Conservation (phyloP, 2,888 invertebrate species). For the Drosophila barbarae region DNA sequence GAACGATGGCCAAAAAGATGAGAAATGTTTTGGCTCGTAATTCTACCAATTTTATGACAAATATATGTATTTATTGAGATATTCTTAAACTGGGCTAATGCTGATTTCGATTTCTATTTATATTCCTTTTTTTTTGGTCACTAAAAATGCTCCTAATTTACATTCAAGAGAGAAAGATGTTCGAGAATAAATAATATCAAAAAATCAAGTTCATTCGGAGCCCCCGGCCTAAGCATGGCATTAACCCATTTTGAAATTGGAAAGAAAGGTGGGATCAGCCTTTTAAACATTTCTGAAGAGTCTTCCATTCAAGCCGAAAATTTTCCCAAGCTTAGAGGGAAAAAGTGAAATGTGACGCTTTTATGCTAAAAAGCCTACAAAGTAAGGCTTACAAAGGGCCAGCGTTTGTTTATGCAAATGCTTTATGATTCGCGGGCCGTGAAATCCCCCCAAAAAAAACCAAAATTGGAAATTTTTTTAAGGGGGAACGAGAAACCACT, state of each 20-base stretch:
- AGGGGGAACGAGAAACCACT: constrained; percentile 1
- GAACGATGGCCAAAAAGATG: constrained; percentile 45
- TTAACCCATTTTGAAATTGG: constrained; percentile 30
- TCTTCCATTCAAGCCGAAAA: constrained; percentile 28
- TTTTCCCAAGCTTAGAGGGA: constrained; percentile 41
- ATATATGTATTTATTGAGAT: constrained; percentile 35
- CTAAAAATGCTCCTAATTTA: constrained; percentile 19
- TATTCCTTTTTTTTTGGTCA: constrained; percentile 8
- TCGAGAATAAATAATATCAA: constrained; percentile 49
- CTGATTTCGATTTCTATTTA: constrained; percentile 43
- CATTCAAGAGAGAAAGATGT: constrained; percentile 29
- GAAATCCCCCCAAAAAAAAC: constrained; percentile 22
- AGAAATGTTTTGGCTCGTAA: constrained; percentile 32
- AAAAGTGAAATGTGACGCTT: constrained; percentile 70
- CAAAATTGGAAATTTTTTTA: constrained; percentile 19
- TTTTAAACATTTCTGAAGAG: constrained; percentile 16
- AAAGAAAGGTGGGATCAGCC: constrained; percentile 14
- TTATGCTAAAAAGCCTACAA: constrained; percentile 58
- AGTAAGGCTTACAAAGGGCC: constrained; percentile 44
- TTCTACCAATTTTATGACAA: constrained; percentile 44
- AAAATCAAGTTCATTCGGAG: constrained; percentile 54
- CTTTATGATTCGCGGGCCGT: constrained; percentile 51
- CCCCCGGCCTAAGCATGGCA: constrained; percentile 51
- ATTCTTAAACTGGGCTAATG: constrained; percentile 67
- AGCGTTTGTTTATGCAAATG: constrained; percentile 61